A percentile compares a stretch with the other conserved stretches of the same genome.
These are phyloP conservation scores for Pilophorus perplexus DNA, from an alignment of 2,888 invertebrate genomes.

Conservation along the genomic window DNA sequence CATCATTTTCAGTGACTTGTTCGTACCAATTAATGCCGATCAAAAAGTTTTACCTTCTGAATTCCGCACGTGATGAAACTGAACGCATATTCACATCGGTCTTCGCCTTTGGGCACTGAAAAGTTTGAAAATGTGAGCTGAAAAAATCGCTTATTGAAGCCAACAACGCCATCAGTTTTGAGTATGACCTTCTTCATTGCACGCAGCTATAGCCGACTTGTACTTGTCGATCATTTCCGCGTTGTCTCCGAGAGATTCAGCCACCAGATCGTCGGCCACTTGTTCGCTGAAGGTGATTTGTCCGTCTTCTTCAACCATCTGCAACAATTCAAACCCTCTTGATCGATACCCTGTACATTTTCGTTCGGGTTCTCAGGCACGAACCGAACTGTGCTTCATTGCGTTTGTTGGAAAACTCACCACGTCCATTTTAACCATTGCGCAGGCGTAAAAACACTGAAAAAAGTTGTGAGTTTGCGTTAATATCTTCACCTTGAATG, in stretches of 20 bases:
- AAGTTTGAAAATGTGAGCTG: no score
- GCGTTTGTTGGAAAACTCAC: conserved; percentile 4
- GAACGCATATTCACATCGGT: conserved; percentile 25
- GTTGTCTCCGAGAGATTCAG: neutral
- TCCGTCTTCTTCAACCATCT: neutral
- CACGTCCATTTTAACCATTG: conserved; percentile 26
- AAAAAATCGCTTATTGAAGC: no score
- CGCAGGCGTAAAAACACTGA: conserved; percentile 28
- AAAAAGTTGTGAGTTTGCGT: neutral
- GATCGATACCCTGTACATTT: no score
- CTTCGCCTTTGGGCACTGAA: neutral
- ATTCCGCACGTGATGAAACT: conserved; percentile 29
- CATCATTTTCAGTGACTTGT: no score
- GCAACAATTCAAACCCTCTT: no score
- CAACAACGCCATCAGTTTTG: no score
- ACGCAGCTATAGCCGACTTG: neutral
- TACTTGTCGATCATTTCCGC: neutral
- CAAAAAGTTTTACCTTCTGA: conserved; percentile 17
- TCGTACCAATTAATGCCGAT: no score
- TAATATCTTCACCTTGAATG: no score
- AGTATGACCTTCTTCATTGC: neutral
- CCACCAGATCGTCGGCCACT: neutral
- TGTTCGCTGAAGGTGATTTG: neutral
- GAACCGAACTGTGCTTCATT: neutral
- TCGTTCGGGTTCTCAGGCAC: no score